Evolutionary conservation across 1,140 invertebrate genomes (phyloP).

Genomic region (Papilio helenus): DNA sequence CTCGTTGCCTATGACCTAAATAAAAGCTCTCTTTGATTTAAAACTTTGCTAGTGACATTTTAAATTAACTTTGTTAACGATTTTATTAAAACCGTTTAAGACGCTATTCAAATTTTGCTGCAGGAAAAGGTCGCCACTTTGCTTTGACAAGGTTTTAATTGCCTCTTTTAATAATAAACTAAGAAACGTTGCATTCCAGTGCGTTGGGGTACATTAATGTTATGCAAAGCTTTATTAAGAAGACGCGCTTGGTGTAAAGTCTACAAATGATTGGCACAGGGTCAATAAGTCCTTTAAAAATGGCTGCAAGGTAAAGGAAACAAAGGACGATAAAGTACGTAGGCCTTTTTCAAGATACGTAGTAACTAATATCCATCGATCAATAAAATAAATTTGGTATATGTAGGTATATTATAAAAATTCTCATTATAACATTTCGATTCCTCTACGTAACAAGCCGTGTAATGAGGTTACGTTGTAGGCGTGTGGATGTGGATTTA

Average conservation of each 20-base stretch:
- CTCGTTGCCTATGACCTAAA: not conserved
- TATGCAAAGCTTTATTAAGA: not conserved
- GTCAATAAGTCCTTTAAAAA: not conserved
- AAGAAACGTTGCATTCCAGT: not conserved
- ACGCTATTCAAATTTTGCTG: conserved; percentile 6
- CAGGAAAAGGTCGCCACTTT: not conserved
- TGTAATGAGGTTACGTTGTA: not conserved
- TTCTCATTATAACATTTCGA: not conserved
- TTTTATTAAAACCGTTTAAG: not conserved
- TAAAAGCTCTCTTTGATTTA: not conserved
- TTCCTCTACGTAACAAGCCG: not conserved
- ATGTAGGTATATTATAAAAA: not conserved
- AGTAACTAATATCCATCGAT: too few species aligned
- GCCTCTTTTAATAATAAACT: conserved; percentile 11
- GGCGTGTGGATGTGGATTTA: conserved; percentile 6
- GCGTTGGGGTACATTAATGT: not conserved
- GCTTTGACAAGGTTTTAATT: conserved; percentile 20
- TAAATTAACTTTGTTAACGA: conserved; percentile 15
- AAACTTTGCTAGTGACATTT: not conserved
- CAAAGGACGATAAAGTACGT: not conserved
- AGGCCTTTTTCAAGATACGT: too few species aligned
- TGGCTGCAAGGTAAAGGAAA: too few species aligned
- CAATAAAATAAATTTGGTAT: too few species aligned
- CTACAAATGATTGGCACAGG: not conserved
- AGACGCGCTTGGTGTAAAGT: not conserved